Percentiles rank a stretch among this genome's conserved stretches.
These are phyloP conservation scores for Lymantria monacha DNA, from an alignment of 2,888 invertebrate species.

Conservation along the genomic window DNA sequence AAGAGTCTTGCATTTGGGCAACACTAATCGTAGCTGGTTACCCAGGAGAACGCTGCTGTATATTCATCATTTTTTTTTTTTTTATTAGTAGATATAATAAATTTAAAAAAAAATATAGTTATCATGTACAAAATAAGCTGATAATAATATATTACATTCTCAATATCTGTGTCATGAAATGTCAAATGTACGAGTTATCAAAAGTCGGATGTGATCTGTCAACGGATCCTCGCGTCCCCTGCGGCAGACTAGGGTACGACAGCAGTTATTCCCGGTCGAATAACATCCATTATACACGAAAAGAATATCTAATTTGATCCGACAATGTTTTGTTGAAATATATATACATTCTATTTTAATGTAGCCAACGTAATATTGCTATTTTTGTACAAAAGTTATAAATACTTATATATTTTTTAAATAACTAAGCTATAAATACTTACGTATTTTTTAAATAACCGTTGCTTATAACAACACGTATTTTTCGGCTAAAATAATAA, in stretches of 20 bases:
- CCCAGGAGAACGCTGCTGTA: no score
- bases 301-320: slow-evolving; percentile 1
- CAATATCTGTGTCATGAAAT: neutral
- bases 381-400: no score
- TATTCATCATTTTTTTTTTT: no score
- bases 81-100: no score
- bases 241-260: slow-evolving; percentile 1
- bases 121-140: neutral
- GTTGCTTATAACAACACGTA: neutral
- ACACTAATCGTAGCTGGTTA: no score
- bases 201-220: slow-evolving; percentile 8
- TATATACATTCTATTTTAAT: neutral
- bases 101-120: no score
- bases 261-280: slow-evolving; percentile 1
- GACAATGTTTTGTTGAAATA: neutral
- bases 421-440: no score
- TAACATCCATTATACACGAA: slow-evolving; percentile 1
- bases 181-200: neutral
- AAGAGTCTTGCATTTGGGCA: no score
- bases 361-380: no score
- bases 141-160: neutral
- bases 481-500: neutral
- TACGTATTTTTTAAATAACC: no score
- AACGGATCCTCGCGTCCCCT: neutral
- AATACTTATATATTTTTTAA: no score